Percentiles rank a stretch among this genome's conserved stretches.
Evolutionary conservation across 1,140 invertebrate genomes (phyloP).

Genomic region (Odontomachus brunneus): DNA sequence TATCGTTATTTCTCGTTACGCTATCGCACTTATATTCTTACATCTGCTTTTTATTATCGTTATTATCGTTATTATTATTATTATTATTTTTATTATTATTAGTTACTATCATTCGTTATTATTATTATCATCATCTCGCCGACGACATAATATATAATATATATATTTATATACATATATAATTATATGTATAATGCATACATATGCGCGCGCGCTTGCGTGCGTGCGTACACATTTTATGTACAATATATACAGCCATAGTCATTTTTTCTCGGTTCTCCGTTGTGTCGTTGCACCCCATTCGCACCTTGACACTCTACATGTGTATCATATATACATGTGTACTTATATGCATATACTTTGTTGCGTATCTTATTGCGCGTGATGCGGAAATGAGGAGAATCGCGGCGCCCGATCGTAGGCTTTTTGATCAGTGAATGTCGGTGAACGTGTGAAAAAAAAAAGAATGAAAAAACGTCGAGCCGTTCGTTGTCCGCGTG

Average conservation of each 20-base stretch:
- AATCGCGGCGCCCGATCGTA: slow-evolving; percentile 20
- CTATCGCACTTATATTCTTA: slow-evolving; percentile 60
- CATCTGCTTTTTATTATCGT: slow-evolving; percentile 50
- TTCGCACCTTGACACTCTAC: neutral
- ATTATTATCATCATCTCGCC: slow-evolving; percentile 35
- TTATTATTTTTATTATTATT: slow-evolving; percentile 54
- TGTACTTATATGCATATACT: slow-evolving; percentile 19
- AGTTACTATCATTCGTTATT: slow-evolving; percentile 33
- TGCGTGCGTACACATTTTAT: slow-evolving; percentile 41
- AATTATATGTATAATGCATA: slow-evolving; percentile 38
- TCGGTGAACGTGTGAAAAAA: neutral
- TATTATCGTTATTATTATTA: slow-evolving; percentile 55
- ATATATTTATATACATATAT: too few species aligned
- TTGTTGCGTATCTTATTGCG: slow-evolving; percentile 49
- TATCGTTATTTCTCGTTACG: slow-evolving; percentile 66
- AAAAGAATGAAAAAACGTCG: neutral
- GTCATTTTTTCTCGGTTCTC: slow-evolving; percentile 32
- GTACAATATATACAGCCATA: slow-evolving; percentile 62
- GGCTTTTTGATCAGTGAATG: slow-evolving; percentile 12
- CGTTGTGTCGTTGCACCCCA: slow-evolving; percentile 10
- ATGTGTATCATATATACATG: neutral
- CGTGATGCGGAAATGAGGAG: slow-evolving; percentile 43
- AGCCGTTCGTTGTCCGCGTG: neutral
- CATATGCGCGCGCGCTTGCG: neutral
- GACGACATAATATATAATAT: slow-evolving; percentile 53